Evolutionary conservation across 2,113 vertebrate species (phyloP).

Genomic region (Myotis yumanensis): DNA sequence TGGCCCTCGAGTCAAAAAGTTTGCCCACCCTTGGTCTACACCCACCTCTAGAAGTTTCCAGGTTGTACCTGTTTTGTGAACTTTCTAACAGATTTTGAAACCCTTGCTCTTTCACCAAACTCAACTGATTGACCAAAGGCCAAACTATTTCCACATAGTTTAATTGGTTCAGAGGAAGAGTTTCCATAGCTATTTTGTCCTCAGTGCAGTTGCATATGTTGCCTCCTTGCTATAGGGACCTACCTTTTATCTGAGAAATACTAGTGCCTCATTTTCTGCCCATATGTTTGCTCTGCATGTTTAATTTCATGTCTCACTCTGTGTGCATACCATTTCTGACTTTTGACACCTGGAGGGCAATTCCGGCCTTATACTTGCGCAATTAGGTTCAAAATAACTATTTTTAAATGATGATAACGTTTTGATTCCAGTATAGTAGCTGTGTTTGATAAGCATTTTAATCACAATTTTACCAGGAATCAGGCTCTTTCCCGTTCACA

Average conservation of each 20-base stretch:
- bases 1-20: too few species aligned
- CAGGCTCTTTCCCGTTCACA: not conserved
- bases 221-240: not conserved
- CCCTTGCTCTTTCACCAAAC: conserved; percentile 56
- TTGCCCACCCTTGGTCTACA: not conserved
- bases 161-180: conserved; percentile 28
- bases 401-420: not conserved
- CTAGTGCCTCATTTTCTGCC: not conserved
- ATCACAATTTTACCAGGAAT: not conserved
- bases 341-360: not conserved
- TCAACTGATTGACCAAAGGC: conserved; percentile 56
- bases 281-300: not conserved
- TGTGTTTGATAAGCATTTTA: not conserved
- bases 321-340: not conserved
- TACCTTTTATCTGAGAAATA: not conserved
- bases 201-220: not conserved
- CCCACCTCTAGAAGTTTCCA: not conserved
- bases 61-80: conserved; percentile 54
- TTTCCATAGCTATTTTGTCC: not conserved
- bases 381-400: not conserved
- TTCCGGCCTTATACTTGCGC: not conserved
- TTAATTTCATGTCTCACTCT: not conserved
- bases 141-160: conserved; percentile 70
- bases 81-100: conserved; percentile 74
- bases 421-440: not conserved